These are phyloP conservation scores for Macropodus opercularis DNA, from an alignment of 2,797 vertebrate species.

Conservation along the genomic window DNA sequence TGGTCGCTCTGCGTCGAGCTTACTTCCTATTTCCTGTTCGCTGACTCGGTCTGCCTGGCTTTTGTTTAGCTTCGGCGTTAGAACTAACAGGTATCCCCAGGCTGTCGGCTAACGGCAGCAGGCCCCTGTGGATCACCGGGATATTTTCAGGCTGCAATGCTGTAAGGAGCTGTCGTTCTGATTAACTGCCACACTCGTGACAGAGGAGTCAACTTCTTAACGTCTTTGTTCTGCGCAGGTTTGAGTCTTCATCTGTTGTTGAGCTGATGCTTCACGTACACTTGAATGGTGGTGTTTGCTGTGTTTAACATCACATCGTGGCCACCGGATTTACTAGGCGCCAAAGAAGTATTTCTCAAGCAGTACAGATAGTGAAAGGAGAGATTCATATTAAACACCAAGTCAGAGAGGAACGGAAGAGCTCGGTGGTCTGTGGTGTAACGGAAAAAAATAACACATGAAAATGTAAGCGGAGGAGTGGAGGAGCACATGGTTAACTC, in stretches of 20 bases:
- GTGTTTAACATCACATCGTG: neutral
- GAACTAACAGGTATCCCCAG: slow-evolving; percentile 44
- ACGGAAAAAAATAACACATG: slow-evolving; percentile 38
- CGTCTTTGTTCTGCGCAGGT: slow-evolving; percentile 58
- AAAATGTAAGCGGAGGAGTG: slow-evolving; percentile 29
- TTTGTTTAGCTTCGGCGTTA: slow-evolving; percentile 67
- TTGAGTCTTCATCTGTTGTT: slow-evolving; percentile 38
- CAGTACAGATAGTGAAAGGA: slow-evolving; percentile 27
- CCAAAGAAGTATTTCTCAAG: neutral
- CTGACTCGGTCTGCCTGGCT: slow-evolving; percentile 49
- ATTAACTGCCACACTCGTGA: slow-evolving; percentile 22
- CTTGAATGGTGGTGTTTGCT: slow-evolving; percentile 2
- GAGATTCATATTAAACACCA: neutral
- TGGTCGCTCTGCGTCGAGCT: slow-evolving; percentile 58
- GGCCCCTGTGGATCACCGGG: slow-evolving; percentile 34
- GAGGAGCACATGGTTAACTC: slow-evolving; percentile 32
- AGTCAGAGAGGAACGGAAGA: slow-evolving; percentile 36
- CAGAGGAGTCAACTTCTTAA: slow-evolving; percentile 29
- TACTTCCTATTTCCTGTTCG: slow-evolving; percentile 78
- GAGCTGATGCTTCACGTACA: slow-evolving; percentile 13
- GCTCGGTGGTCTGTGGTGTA: slow-evolving; percentile 45
- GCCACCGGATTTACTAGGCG: neutral
- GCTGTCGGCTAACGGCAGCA: slow-evolving; percentile 20
- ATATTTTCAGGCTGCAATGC: slow-evolving; percentile 32
- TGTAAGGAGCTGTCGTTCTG: slow-evolving; percentile 28